Evolutionary conservation across 2,797 vertebrate species (phyloP).

Genomic region (Thunnus albacares): DNA sequence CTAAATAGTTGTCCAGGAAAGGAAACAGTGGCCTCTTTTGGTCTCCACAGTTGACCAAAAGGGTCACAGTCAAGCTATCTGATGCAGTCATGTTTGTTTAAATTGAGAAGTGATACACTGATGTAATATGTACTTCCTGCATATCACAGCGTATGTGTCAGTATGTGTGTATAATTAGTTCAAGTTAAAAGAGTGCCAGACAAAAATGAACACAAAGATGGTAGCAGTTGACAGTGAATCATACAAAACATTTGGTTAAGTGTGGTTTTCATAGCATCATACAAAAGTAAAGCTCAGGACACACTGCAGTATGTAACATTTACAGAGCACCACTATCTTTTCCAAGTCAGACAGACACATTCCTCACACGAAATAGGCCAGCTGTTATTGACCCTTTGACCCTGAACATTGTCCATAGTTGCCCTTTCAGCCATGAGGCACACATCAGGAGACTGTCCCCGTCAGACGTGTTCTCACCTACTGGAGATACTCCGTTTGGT

Average conservation of each 20-base stretch:
- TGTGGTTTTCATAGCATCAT: background rate
- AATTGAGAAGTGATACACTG: background rate
- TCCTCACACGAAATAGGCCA: constrained; percentile 6
- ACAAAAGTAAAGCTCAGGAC: background rate
- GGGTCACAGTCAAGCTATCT: background rate
- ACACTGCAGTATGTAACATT: background rate
- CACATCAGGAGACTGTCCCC: too few species aligned
- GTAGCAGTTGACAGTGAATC: background rate
- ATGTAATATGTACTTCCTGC: background rate
- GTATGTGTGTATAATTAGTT: background rate
- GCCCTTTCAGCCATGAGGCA: too few species aligned
- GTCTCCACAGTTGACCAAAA: background rate
- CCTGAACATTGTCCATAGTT: too few species aligned
- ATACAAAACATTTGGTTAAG: background rate
- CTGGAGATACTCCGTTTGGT: too few species aligned
- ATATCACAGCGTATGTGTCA: background rate
- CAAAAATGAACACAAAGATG: background rate
- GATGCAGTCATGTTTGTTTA: constrained; percentile 11
- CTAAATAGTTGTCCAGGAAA: constrained; percentile 3
- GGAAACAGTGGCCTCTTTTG: constrained; percentile 15
- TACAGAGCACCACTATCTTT: constrained; percentile 14
- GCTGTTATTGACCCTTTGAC: background rate
- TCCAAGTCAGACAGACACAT: constrained; percentile 1
- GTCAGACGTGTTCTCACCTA: too few species aligned
- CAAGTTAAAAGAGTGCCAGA: background rate